Conservation (phyloP, 2,888 invertebrate species). For the Drosophila ezoana region DNA sequence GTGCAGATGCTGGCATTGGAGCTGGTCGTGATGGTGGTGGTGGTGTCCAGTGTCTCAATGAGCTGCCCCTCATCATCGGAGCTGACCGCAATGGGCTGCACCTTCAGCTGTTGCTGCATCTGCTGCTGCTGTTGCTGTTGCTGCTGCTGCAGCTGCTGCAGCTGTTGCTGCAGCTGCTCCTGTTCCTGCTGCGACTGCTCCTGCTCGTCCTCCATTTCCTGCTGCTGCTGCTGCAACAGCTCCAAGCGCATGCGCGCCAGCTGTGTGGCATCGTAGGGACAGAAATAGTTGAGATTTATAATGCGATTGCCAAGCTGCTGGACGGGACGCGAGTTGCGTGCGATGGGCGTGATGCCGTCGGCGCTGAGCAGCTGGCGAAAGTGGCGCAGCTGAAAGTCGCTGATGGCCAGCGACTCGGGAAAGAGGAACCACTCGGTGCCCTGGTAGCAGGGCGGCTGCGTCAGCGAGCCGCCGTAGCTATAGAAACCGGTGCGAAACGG, state of each 20-base stretch:
- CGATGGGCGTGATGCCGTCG: conserved; percentile 76
- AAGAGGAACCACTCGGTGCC: conserved; percentile 88
- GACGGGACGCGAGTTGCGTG: conserved; percentile 83
- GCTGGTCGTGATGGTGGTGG: conserved; percentile 64
- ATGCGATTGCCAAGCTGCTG: conserved; percentile 78
- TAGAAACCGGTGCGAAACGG: conserved; percentile 86
- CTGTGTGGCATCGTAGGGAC: conserved; percentile 69
- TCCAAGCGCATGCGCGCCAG: conserved; percentile 47
- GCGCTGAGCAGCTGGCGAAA: conserved; percentile 81
- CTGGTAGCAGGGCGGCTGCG: conserved; percentile 87
- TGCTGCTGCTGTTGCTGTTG: conserved; percentile 13
- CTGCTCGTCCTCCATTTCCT: conserved; percentile 21
- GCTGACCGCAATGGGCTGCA: neutral
- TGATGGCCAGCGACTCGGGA: conserved; percentile 86
- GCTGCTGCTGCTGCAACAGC: conserved; percentile 46
- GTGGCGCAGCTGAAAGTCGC: conserved; percentile 85
- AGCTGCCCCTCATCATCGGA: conserved; percentile 69
- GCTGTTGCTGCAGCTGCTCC: conserved; percentile 3
- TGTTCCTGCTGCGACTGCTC: conserved; percentile 13
- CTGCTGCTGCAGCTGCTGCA: conserved; percentile 6
- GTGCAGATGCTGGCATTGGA: conserved; percentile 59
- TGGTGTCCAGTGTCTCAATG: conserved; percentile 69
- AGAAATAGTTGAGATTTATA: conserved; percentile 79
- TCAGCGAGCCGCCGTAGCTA: conserved; percentile 87
- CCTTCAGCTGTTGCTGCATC: conserved; percentile 10